These are phyloP conservation scores for Venusia cambrica DNA, from an alignment of 2,888 invertebrate genomes.

Conservation along the genomic window DNA sequence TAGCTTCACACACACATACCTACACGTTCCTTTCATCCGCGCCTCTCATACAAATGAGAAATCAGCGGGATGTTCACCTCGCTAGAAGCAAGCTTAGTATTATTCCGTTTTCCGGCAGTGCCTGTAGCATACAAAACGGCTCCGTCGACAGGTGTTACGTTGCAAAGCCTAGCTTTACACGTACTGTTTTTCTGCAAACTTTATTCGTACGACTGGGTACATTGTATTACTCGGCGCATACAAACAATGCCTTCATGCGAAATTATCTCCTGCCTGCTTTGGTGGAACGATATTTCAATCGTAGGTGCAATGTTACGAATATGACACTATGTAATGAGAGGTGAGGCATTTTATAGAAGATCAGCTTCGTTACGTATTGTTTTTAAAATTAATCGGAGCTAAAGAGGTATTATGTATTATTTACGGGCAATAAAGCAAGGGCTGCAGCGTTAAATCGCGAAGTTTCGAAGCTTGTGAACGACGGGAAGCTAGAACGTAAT, in stretches of 20 bases:
- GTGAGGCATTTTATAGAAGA: no score
- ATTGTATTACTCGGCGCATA: constrained; percentile 27
- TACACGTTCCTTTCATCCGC: no score
- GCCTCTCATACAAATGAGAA: no score
- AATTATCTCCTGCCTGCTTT: constrained; percentile 14
- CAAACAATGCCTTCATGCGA: constrained; percentile 24
- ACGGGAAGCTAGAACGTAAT: constrained; percentile 14
- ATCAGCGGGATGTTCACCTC: no score
- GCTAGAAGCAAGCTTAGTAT: no score
- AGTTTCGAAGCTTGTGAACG: constrained; percentile 19
- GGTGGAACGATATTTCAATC: constrained; percentile 6
- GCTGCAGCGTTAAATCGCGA: constrained; percentile 35
- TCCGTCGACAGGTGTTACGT: constrained; percentile 33
- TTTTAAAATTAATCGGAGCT: constrained; percentile 60
- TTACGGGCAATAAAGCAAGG: constrained; percentile 46
- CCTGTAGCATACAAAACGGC: constrained; percentile 2
- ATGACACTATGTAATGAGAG: no score
- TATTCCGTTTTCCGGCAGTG: constrained; percentile 1
- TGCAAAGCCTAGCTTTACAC: constrained; percentile 24
- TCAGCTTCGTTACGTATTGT: no score
- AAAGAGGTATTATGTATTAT: constrained; percentile 49
- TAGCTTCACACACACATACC: no score
- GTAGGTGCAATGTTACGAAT: no score
- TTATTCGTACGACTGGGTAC: constrained; percentile 25
- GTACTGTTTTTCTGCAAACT: constrained; percentile 23